These are phyloP conservation scores for Sanderia malayensis DNA, from an alignment of 30 jellyfish, hydroid and myxozoan species.

Conservation along the genomic window DNA sequence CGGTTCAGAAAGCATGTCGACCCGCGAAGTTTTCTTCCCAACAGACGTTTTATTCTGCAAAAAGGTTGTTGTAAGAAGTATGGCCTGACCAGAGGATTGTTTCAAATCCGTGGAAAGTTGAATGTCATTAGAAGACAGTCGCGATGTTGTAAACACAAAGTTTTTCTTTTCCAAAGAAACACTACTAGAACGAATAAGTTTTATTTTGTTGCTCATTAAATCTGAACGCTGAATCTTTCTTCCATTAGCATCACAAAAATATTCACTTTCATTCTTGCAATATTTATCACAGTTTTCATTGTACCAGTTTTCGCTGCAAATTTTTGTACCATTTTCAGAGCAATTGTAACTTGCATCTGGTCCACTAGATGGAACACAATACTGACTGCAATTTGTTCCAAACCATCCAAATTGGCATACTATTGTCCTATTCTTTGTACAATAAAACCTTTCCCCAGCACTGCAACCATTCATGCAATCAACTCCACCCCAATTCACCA, in stretches of 20 bases:
- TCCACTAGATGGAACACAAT: constrained; percentile 17
- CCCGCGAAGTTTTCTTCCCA: too few relatives aligned
- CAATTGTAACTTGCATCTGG: background rate
- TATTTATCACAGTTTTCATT: background rate
- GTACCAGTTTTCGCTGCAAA: background rate
- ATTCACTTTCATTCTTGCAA: background rate
- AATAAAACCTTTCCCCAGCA: constrained; percentile 3
- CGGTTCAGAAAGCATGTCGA: too few relatives aligned
- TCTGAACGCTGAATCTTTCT: background rate
- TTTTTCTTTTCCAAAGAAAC: too few relatives aligned
- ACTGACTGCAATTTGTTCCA: constrained; percentile 23
- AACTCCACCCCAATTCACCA: constrained; percentile 12
- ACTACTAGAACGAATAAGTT: constrained; percentile 5
- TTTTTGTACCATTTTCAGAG: background rate
- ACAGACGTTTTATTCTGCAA: too few relatives aligned
- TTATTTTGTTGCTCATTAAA: constrained; percentile 5
- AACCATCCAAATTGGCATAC: constrained; percentile 38
- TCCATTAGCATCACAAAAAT: background rate
- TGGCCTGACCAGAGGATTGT: too few relatives aligned
- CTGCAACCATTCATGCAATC: constrained; percentile 17
- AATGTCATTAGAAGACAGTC: too few relatives aligned
- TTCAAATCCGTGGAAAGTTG: too few relatives aligned
- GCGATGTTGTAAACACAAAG: too few relatives aligned
- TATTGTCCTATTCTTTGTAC: constrained; percentile 13
- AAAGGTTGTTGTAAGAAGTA: too few relatives aligned